Conservation (phyloP, 1,140 invertebrate species). For the Cheumatopsyche charites region DNA sequence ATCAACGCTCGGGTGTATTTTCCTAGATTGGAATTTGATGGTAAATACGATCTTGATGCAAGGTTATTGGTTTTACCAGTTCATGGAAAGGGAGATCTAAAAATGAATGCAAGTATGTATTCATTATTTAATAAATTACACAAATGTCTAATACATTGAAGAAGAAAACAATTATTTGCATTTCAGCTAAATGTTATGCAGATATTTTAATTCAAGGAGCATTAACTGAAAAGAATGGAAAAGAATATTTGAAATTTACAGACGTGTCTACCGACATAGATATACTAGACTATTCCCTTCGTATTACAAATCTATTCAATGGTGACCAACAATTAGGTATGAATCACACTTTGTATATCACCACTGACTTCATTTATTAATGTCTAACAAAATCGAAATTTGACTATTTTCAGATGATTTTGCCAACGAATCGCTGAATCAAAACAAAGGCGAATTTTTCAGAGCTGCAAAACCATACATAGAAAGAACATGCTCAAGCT, state of each 20-base stretch:
- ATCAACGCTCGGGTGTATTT: constrained; percentile 58
- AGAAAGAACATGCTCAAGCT: constrained; percentile 62
- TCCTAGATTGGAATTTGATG: constrained; percentile 59
- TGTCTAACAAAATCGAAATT: too few species aligned
- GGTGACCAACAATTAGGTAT: constrained; percentile 63
- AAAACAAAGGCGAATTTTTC: constrained; percentile 66
- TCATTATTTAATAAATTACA: too few species aligned
- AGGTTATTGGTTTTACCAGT: constrained; percentile 66
- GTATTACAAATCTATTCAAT: constrained; percentile 66
- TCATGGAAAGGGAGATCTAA: constrained; percentile 66
- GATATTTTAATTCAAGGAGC: constrained; percentile 60
- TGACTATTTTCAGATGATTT: constrained; percentile 58
- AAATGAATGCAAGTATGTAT: constrained; percentile 71
- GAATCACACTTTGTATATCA: constrained; percentile 24
- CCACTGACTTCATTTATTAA: too few species aligned
- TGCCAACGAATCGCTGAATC: constrained; percentile 68
- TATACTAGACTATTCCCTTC: constrained; percentile 64
- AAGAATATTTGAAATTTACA: constrained; percentile 62
- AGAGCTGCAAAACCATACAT: constrained; percentile 65
- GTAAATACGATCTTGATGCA: constrained; percentile 64
- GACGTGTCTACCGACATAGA: constrained; percentile 62
- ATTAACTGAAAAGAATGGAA: constrained; percentile 57
- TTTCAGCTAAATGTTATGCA: constrained; percentile 63
- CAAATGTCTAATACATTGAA: too few species aligned
- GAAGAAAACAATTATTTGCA: background rate